These are phyloP conservation scores for Parazoanthus darwini DNA, from an alignment of 92 coral and sea anemone genomes.

Conservation along the genomic window DNA sequence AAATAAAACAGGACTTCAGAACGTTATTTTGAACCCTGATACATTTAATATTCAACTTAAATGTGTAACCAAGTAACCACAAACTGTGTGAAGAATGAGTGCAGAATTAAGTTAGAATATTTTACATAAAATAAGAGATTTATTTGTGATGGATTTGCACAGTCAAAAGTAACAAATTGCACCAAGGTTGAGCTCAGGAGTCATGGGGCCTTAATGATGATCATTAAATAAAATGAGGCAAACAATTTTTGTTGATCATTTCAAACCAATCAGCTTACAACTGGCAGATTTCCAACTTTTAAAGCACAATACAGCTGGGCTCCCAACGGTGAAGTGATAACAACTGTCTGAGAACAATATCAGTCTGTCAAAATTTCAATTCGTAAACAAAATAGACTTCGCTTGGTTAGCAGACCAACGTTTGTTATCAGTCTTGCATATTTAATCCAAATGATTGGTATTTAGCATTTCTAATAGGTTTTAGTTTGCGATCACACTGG, in stretches of 20 bases:
- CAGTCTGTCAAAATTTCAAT: background rate
- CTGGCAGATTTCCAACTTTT: background rate
- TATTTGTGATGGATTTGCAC: background rate
- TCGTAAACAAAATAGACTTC: background rate
- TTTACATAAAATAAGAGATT: background rate
- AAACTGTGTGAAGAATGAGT: background rate
- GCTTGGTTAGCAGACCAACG: background rate
- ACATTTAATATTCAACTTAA: background rate
- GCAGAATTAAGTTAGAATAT: background rate
- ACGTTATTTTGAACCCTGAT: too few species aligned
- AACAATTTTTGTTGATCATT: background rate
- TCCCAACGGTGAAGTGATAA: background rate
- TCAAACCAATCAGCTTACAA: background rate
- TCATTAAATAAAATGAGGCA: background rate
- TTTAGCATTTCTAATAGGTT: background rate
- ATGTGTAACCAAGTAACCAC: background rate
- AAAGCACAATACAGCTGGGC: background rate
- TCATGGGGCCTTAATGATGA: background rate
- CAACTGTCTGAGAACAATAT: background rate
- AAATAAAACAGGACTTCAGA: too few species aligned
- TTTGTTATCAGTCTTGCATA: background rate
- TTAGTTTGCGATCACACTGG: slow-evolving; percentile 17
- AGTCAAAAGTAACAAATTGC: background rate
- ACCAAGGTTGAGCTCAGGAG: background rate
- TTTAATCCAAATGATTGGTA: slow-evolving; percentile 11